phyloP scores from a whole-genome alignment of 2,797 vertebrate species.

The Xiphophorus birchmanni region DNA sequence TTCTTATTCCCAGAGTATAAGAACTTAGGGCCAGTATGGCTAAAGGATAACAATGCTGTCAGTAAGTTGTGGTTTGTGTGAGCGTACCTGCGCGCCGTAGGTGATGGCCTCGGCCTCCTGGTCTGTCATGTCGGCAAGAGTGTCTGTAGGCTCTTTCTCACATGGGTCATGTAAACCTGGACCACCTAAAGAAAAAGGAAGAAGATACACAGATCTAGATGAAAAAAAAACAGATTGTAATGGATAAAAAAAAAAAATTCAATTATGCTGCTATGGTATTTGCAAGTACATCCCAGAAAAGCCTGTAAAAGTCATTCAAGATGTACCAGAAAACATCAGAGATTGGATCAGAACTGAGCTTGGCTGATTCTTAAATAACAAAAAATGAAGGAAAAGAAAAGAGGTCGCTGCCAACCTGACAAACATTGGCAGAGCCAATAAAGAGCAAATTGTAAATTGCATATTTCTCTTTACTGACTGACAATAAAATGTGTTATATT shows the following conservation, averaged over 20 bases:
- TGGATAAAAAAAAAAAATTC: not conserved
- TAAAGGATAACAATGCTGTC: constrained; percentile 48
- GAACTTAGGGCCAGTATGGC: constrained; percentile 47
- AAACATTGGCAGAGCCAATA: not conserved
- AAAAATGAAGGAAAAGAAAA: not conserved
- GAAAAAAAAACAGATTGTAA: not conserved
- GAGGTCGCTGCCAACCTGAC: not conserved
- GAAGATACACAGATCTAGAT: constrained; percentile 11
- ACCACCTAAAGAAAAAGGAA: constrained; percentile 83
- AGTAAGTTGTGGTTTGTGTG: constrained; percentile 23
- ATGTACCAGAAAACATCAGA: not conserved
- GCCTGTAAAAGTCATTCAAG: not conserved
- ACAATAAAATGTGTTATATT: not conserved
- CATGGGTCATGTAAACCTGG: constrained; percentile 97
- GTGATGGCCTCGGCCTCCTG: constrained; percentile 95
- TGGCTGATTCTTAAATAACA: not conserved
- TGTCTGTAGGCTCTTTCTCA: constrained; percentile 93
- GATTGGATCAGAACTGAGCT: not conserved
- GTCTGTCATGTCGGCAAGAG: constrained; percentile 88
- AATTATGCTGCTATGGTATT: not conserved
- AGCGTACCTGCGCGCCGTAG: constrained; percentile 91
- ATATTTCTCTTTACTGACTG: not conserved
- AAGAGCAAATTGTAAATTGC: not conserved
- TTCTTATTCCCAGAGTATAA: constrained; percentile 50
- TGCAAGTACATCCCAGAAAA: not conserved